phyloP scores from a whole-genome alignment of 2,797 vertebrate genomes.

The Cichlasoma orientale region DNA sequence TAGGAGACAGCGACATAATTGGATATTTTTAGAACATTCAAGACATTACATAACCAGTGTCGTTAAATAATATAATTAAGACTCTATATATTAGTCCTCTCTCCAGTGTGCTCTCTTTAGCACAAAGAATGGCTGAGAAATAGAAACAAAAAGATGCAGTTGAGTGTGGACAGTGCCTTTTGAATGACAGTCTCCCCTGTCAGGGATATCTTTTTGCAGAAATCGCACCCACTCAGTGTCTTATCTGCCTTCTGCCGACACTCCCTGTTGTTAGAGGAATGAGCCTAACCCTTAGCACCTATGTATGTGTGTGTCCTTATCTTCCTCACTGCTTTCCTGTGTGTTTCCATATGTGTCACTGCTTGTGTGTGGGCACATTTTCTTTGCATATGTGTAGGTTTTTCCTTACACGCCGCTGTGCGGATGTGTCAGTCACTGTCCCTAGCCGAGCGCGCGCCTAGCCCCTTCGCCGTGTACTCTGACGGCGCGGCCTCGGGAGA shows the following conservation, averaged over 20 bases:
- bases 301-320: constrained; percentile 1
- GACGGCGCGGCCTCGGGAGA: constrained; percentile 31
- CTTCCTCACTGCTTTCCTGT: neutral
- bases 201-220: neutral
- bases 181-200: neutral
- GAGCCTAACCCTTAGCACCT: constrained; percentile 2
- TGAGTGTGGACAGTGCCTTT: constrained; percentile 11
- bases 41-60: neutral
- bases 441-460: neutral
- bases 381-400: constrained; percentile 7
- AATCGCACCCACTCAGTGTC: neutral
- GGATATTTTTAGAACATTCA: neutral
- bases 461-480: neutral
- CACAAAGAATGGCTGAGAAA: neutral
- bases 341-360: constrained; percentile 5
- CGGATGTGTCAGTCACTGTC: constrained; percentile 36
- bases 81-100: neutral
- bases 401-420: neutral
- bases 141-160: neutral
- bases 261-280: neutral
- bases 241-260: constrained; percentile 14
- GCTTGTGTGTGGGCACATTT: neutral
- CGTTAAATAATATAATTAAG: neutral
- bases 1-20: neutral
- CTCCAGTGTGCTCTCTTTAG: neutral